Evolutionary conservation across 2,797 vertebrate genomes (phyloP).

Genomic region (Peromyscus eremicus): DNA sequence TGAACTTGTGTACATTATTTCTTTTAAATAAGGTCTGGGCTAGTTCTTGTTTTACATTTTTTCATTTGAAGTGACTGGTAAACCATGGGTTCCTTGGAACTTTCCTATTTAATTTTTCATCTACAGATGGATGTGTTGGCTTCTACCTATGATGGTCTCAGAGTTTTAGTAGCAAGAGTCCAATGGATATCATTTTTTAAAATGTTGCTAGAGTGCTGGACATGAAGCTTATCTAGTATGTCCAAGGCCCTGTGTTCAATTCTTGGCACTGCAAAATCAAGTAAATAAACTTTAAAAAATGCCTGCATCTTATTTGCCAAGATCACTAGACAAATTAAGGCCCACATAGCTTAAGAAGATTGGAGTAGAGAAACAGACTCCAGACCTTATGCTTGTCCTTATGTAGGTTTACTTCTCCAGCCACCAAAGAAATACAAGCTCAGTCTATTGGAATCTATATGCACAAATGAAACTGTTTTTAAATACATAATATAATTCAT

Average conservation of each 20-base stretch:
- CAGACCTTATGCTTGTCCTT: not conserved
- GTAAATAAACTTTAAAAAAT: not conserved
- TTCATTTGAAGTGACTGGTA: not conserved
- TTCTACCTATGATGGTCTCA: not conserved
- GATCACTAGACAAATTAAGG: not conserved
- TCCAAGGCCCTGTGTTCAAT: not conserved
- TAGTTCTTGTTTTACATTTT: not conserved
- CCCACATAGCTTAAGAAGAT: not conserved
- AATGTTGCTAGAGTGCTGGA: not conserved
- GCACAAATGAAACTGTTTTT: not conserved
- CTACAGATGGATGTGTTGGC: not conserved
- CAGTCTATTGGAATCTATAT: not conserved
- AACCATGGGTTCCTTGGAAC: fast-evolving
- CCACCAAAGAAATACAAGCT: not conserved
- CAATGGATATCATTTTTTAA: not conserved
- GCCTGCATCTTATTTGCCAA: not conserved
- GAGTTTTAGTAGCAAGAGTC: not conserved
- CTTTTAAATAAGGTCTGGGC: not conserved
- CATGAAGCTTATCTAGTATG: not conserved
- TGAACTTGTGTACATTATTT: not conserved
- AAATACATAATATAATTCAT: not conserved
- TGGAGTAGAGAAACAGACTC: not conserved
- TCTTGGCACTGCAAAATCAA: not conserved
- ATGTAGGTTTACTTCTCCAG: not conserved
- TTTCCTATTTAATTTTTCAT: not conserved